A percentile compares a stretch with the other conserved stretches of the same genome.
Evolutionary conservation across 2,797 vertebrate species (phyloP).

Genomic region (Hemibagrus guttatus): DNA sequence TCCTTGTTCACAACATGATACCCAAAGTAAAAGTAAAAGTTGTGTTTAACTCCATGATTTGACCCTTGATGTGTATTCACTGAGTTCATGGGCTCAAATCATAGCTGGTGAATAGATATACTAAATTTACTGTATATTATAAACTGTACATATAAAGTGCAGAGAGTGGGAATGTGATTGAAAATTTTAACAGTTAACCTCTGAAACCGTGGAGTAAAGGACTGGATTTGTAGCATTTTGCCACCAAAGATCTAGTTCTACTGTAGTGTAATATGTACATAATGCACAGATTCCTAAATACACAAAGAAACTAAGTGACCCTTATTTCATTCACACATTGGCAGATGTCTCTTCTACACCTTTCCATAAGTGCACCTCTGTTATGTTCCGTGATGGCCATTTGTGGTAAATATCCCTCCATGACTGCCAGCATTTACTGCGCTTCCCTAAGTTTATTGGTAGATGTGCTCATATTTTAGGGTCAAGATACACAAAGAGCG

Average conservation of each 20-base stretch:
- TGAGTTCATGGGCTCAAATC: background rate
- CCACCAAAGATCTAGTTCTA: background rate
- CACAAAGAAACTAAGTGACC: background rate
- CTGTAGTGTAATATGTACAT: background rate
- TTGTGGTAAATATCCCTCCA: background rate
- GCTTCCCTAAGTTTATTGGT: slow-evolving; percentile 62
- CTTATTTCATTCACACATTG: background rate
- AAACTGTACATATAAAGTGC: background rate
- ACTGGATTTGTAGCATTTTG: background rate
- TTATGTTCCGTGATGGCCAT: background rate
- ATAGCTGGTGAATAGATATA: background rate
- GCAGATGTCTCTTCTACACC: background rate
- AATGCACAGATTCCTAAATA: background rate
- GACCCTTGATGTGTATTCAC: too few relatives aligned
- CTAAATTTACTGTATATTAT: background rate
- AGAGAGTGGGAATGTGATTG: background rate
- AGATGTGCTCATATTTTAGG: slow-evolving; percentile 62
- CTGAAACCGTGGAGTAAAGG: background rate
- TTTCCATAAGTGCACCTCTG: background rate
- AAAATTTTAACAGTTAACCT: background rate
- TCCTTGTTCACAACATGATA: background rate
- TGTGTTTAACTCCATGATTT: background rate
- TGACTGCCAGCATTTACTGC: background rate
- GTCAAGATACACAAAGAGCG: slow-evolving; percentile 45
- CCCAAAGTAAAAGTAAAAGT: background rate